A percentile compares a stretch with the other conserved stretches of the same genome.
Conservation (phyloP, 2,797 vertebrate genomes). For the Sebastes oblongus region DNA sequence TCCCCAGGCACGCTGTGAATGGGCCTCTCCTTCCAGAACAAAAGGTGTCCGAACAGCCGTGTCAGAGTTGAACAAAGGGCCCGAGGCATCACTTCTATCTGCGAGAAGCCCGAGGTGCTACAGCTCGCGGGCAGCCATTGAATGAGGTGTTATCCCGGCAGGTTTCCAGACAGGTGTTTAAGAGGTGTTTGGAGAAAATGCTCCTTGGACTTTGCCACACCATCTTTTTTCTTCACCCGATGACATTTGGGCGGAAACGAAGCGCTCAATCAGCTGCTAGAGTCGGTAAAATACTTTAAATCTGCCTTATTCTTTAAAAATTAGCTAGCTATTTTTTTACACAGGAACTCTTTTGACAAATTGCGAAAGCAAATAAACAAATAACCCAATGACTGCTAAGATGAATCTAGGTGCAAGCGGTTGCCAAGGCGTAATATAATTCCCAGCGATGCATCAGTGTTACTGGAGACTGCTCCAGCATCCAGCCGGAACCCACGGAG, state of each 20-base stretch:
- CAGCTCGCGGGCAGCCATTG: slow-evolving; percentile 51
- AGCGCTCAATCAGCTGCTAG: slow-evolving; percentile 42
- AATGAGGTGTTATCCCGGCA: slow-evolving; percentile 65
- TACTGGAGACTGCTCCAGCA: slow-evolving; percentile 76
- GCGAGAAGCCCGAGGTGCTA: slow-evolving; percentile 34
- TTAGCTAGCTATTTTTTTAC: slow-evolving; percentile 43
- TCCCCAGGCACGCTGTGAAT: slow-evolving; percentile 78
- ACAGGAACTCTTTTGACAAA: slow-evolving; percentile 77
- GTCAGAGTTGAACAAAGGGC: slow-evolving; percentile 81
- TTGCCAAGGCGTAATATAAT: slow-evolving; percentile 82
- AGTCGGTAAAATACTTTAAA: too few relatives aligned
- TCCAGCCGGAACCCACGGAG: slow-evolving; percentile 77
- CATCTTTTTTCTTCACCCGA: slow-evolving; percentile 23
- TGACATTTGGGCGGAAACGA: slow-evolving; percentile 60
- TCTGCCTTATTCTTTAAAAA: too few relatives aligned
- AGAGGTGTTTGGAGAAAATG: slow-evolving; percentile 44
- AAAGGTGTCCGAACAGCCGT: slow-evolving; percentile 77
- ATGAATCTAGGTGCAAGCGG: slow-evolving; percentile 77
- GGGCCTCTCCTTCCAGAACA: slow-evolving; percentile 79
- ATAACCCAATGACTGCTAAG: slow-evolving; percentile 81
- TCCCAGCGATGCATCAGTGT: slow-evolving; percentile 81
- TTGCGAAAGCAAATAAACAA: slow-evolving; percentile 77
- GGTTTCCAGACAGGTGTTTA: slow-evolving; percentile 60
- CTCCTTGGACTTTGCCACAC: slow-evolving; percentile 27
- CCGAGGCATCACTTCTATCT: slow-evolving; percentile 72